These are phyloP conservation scores for Trogon surrucura DNA, from an alignment of 2,113 vertebrate genomes.

Conservation along the genomic window DNA sequence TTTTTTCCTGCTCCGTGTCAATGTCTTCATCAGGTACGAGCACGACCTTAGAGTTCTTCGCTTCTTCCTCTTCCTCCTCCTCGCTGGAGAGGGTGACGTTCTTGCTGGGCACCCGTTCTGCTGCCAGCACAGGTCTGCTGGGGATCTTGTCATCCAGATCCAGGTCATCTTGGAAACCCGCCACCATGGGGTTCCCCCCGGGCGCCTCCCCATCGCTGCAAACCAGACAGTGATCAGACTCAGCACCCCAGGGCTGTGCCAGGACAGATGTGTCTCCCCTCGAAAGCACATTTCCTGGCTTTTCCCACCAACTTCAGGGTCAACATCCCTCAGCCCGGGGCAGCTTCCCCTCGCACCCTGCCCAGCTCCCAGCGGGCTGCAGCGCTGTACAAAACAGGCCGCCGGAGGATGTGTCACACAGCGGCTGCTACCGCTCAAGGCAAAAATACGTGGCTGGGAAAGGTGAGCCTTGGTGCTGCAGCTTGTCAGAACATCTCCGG, in stretches of 20 bases:
- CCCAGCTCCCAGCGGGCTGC: neutral
- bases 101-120: slow-evolving; percentile 73
- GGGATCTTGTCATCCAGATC: slow-evolving; percentile 85
- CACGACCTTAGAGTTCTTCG: neutral
- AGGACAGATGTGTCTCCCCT: neutral
- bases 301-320: neutral
- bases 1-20: slow-evolving; percentile 65
- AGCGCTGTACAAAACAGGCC: neutral
- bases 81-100: slow-evolving; percentile 85
- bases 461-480: neutral
- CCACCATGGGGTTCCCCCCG: slow-evolving; percentile 90
- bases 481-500: neutral
- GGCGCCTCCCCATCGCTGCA: slow-evolving; percentile 84
- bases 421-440: neutral
- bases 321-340: rapidly evolving
- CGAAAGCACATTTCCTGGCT: neutral
- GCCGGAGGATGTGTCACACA: neutral
- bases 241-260: no score
- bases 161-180: slow-evolving; percentile 90
- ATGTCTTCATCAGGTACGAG: neutral
- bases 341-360: neutral
- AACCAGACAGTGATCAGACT: neutral
- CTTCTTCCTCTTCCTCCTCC: slow-evolving; percentile 74
- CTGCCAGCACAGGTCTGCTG: neutral
- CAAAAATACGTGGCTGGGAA: neutral